Base-by-base conservation (phyloP, 2,888 invertebrate species). In the Drosophila sordidapex region DNA sequence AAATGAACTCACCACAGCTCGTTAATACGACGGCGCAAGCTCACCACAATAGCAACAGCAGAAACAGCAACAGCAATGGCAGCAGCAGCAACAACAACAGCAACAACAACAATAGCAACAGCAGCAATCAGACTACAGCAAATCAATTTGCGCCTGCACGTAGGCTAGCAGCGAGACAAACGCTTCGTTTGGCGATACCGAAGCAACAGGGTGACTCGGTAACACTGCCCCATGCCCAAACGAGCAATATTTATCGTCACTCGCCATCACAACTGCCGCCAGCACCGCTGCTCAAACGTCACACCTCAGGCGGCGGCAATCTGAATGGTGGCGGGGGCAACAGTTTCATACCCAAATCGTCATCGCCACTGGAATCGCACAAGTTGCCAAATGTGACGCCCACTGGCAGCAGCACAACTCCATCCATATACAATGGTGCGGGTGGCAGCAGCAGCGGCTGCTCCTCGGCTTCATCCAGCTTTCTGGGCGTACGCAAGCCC, bases 101-200 rank as follows among this genome's bases (percentile, higher is more conserved):
- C 59, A 36, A 15, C 75, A 66, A 43, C 82, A 68, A 25, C 79
- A 66, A 13, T 54, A 64, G 18, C 79, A 60, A 11, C 79, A 48
- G 6, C 76, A 69, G 53, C 49, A 21, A 35, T 18, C 48, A 63
- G 25, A 18, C 61, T 33, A n/a, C 75, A n/a, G 74, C 78, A 36
- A 91, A 87, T 90, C 91, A 91, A 77, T 91, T 91, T 83, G 92
- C 93, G 92, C 93, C 93, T 90, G 91, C 92, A 89, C 93, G 93
- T 87, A 91, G 93, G 69, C 91, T 93, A 81, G 93, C 93, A 31
- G 93, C 93, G 1, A 82, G 93, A 11, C 93, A 93, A 79, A 93
- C 93, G 18, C 72, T 93, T 27, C 92, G 93, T 4, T 79, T 93
- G 74, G 93, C 93, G 18, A 93, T 93, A 85, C 93, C 93, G 57